Evolutionary conservation across 1,140 invertebrate genomes (phyloP), one percentile per base, ranked within the genome.

Genomic region (Ostrea denselamellosa): DNA sequence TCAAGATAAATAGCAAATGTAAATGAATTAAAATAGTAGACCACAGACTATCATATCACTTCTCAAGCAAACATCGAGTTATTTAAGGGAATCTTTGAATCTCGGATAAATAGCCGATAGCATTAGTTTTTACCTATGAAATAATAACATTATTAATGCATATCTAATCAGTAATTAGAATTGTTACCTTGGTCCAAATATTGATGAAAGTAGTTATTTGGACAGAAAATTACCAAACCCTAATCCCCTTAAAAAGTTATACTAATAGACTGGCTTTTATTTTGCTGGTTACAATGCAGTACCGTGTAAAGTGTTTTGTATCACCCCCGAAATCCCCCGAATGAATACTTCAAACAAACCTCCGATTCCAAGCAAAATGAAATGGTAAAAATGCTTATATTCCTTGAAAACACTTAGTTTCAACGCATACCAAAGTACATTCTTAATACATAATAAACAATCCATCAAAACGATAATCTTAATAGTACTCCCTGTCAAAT

Each of bases 101-200:
- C 68, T 28, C 68, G 25, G 25, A 71, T 25, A 71, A 71, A 71
- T 34, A 71, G 68, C 68, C 68, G 14, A 71, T 34, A 71, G 68
- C 68, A 71, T 71, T 71, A 71, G 68, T 34, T 34, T 71, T 71
- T 71, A 71, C 68, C 22, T 71, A 71, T 71, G 68, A 71, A 71
- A 71, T 71, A 71, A 71, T 71, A 71, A 71, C 68, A 71, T 71
- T 71, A 71, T 71, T 25, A 71, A 71, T 25, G 68, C 68, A 22
- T 25, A 25, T 34, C 68, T 71, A 71, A 71, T 71, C 68, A 34
- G n/a, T 71, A 71, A 71, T 71, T 71, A 71, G 68, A 71, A 71
- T 71, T 71, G 68, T 71, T 71, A 71, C 68, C 68, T 71, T 71
- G 68, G 68, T 71, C 68, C 68, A 28, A 71, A 71, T 71, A 71